Evolutionary conservation across 92 coral and sea anemone species (phyloP).

Genomic region (Palythoa heliodiscus): DNA sequence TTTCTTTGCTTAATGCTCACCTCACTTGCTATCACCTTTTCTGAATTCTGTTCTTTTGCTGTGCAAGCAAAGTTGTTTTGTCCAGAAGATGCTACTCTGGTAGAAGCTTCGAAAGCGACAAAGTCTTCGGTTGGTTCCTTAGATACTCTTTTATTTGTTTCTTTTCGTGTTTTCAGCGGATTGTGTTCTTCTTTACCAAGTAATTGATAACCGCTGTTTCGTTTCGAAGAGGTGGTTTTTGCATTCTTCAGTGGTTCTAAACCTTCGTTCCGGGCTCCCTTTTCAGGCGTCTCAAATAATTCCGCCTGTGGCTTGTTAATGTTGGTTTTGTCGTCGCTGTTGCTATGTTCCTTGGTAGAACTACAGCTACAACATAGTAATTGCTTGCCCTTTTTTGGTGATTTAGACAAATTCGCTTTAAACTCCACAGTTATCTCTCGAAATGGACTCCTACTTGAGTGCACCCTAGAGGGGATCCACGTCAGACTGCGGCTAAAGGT

Average conservation of each 20-base stretch:
- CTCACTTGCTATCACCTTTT: not conserved
- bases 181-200: not conserved
- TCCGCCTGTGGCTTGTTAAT: not conserved
- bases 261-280: not conserved
- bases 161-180: not conserved
- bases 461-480: constrained; percentile 21
- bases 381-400: constrained; percentile 8
- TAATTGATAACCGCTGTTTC: not conserved
- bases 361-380: constrained; percentile 13
- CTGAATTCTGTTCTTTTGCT: not conserved
- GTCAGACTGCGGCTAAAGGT: constrained; percentile 14
- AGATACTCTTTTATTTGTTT: not conserved
- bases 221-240: not conserved
- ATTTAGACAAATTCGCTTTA: constrained; percentile 13
- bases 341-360: not conserved
- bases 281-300: not conserved
- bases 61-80: not conserved
- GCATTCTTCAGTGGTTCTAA: not conserved
- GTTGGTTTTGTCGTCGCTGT: not conserved
- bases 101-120: not conserved
- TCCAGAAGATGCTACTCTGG: not conserved
- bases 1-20: not conserved
- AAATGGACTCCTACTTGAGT: constrained; percentile 3
- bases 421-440: constrained; percentile 22
- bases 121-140: not conserved